Conservation (phyloP, 1,140 invertebrate species). For the Drosophila orosa region DNA sequence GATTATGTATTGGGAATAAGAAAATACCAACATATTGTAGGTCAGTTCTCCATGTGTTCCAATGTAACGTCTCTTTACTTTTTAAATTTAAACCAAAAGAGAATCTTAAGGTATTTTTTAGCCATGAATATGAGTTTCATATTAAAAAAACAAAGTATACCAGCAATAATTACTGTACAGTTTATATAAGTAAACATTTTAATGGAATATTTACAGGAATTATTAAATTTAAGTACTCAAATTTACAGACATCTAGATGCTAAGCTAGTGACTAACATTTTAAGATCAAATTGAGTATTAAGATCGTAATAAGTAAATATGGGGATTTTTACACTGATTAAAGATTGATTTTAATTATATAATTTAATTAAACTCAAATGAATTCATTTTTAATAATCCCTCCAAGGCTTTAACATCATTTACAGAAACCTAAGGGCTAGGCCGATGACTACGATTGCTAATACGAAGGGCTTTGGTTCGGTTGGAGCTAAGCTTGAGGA, state of each 20-base stretch:
- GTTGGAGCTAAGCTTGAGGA: slow-evolving; percentile 41
- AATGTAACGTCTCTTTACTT: not conserved
- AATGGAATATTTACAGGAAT: slow-evolving; percentile 19
- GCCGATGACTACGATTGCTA: slow-evolving; percentile 57
- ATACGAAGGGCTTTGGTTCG: slow-evolving; percentile 61
- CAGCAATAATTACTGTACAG: not conserved
- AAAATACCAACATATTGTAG: slow-evolving; percentile 2
- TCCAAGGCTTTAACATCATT: not conserved
- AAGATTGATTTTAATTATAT: not conserved
- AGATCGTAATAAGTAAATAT: not conserved
- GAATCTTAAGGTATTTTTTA: not conserved
- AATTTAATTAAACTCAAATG: not conserved
- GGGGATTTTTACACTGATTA: not conserved
- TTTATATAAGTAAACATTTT: not conserved
- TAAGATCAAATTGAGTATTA: slow-evolving; percentile 21
- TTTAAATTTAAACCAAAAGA: not conserved
- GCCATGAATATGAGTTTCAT: not conserved
- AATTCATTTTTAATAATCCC: not conserved
- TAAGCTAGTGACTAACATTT: slow-evolving; percentile 31
- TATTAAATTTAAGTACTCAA: not conserved
- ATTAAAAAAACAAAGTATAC: not conserved
- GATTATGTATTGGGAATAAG: not conserved
- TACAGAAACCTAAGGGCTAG: slow-evolving; percentile 47
- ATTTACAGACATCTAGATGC: slow-evolving; percentile 18
- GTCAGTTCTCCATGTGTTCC: slow-evolving; percentile 15